Evolutionary conservation across 1,140 invertebrate species (phyloP).

Genomic region (Platyscapa corneri): DNA sequence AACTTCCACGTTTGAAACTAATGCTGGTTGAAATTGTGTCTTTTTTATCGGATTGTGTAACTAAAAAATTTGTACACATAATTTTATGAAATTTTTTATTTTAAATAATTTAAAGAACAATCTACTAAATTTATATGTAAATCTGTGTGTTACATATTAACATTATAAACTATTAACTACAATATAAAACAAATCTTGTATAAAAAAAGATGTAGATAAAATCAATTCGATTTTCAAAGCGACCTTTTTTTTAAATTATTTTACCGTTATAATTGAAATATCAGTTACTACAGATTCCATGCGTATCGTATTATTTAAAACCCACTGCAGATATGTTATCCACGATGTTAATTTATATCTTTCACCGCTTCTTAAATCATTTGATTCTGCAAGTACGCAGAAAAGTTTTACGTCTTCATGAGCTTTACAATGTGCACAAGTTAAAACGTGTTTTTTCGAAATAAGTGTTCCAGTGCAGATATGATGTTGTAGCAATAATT

Average conservation of each 20-base stretch:
- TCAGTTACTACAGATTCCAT: conserved; percentile 12
- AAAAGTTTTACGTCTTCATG: background rate
- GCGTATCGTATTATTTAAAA: background rate
- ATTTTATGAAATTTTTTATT: no score
- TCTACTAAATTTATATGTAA: no score
- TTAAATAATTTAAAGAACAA: no score
- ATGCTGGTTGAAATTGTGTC: background rate
- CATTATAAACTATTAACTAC: no score
- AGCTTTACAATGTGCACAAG: background rate
- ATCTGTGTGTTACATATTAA: no score
- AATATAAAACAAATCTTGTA: background rate
- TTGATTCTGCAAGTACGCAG: background rate
- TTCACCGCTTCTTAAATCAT: background rate
- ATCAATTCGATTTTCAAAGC: no score
- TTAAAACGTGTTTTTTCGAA: conserved; percentile 7
- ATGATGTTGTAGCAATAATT: background rate
- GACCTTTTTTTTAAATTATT: no score
- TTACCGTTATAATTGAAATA: conserved; percentile 14
- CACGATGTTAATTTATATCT: background rate
- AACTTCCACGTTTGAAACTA: background rate
- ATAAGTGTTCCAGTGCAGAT: background rate
- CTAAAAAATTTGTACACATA: background rate
- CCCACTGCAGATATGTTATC: background rate
- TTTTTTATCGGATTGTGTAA: background rate
- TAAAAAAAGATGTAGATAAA: no score